Conservation (phyloP, 2,797 vertebrate genomes). For the Platyrinchus mystaceus region DNA sequence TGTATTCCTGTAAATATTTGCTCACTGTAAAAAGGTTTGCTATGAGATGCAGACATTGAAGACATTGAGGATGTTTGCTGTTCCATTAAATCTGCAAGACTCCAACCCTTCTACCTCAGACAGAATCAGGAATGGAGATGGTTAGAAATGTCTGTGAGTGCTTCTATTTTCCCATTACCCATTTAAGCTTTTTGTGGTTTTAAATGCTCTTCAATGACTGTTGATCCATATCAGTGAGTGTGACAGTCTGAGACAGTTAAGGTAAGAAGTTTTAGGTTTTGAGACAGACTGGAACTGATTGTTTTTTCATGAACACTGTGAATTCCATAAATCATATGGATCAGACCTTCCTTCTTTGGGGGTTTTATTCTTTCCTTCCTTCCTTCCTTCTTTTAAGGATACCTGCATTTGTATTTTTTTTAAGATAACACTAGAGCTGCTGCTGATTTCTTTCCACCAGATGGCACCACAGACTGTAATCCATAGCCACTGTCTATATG, state of each 20-base stretch:
- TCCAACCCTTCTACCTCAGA: background rate
- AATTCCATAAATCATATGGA: background rate
- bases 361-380: background rate
- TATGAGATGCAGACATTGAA: background rate
- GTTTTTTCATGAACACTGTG: background rate
- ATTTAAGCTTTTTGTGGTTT: background rate
- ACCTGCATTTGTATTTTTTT: background rate
- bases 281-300: background rate
- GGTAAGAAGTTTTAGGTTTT: background rate
- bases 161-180: background rate
- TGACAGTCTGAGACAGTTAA: background rate
- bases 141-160: background rate
- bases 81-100: background rate
- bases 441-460: constrained; percentile 72
- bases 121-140: background rate
- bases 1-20: background rate
- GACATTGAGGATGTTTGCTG: background rate
- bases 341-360: background rate
- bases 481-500: background rate
- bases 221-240: background rate
- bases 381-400: background rate
- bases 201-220: background rate
- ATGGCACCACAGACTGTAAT: constrained; percentile 76
- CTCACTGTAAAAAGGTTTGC: background rate
- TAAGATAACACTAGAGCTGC: background rate